Percentiles rank a stretch among this genome's conserved stretches.
Evolutionary conservation across 2,888 invertebrate genomes (phyloP).

Genomic region (Autographa gamma): DNA sequence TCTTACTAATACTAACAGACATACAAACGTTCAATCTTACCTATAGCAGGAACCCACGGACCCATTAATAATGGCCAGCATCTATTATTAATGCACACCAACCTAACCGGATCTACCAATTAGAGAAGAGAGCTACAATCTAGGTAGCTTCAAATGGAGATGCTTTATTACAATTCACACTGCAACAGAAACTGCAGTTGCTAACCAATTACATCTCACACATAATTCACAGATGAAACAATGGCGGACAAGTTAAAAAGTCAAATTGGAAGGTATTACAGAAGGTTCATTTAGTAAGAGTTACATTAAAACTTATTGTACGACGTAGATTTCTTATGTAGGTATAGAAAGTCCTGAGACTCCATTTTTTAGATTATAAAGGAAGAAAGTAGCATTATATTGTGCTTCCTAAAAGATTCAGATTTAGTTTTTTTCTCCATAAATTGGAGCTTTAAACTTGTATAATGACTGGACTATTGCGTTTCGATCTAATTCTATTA

Average conservation of each 20-base stretch:
- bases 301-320: not conserved
- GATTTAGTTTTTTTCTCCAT: too few relatives aligned
- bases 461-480: too few relatives aligned
- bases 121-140: not conserved
- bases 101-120: not conserved
- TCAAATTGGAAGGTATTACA: not conserved
- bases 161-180: conserved; percentile 22
- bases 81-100: not conserved
- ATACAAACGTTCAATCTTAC: not conserved
- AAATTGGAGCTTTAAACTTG: too few relatives aligned
- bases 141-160: conserved; percentile 21
- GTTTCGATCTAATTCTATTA: too few relatives aligned
- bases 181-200: conserved; percentile 27
- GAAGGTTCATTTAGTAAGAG: not conserved
- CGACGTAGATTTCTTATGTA: too few relatives aligned
- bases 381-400: too few relatives aligned
- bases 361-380: too few relatives aligned
- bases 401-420: too few relatives aligned
- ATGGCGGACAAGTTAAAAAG: conserved; percentile 41
- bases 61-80: not conserved
- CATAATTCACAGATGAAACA: conserved; percentile 55
- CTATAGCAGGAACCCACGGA: not conserved
- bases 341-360: too few relatives aligned
- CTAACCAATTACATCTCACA: conserved; percentile 52
- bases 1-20: not conserved